phyloP scores from a whole-genome alignment of 2,113 vertebrate species.

The Halcyon malimbica region DNA sequence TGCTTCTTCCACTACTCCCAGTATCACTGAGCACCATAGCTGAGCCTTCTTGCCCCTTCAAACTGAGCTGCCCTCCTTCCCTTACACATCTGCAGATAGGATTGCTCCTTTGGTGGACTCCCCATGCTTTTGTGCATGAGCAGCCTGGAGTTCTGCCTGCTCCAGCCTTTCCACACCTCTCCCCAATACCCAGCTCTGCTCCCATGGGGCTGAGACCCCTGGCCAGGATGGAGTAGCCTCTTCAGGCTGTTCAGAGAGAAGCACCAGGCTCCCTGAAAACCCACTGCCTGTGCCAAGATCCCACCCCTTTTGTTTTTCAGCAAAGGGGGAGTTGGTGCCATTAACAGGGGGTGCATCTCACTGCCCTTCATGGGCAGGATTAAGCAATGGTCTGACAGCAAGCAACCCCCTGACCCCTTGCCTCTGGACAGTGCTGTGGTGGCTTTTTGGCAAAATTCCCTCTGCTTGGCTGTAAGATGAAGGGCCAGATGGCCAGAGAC shows the following conservation, averaged over 20 bases:
- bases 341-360: fast-evolving
- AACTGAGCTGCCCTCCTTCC: not conserved
- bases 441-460: not conserved
- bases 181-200: not conserved
- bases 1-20: not conserved
- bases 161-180: not conserved
- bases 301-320: not conserved
- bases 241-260: not conserved
- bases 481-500: not conserved
- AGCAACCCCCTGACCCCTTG: not conserved
- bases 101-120: not conserved
- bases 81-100: fast-evolving
- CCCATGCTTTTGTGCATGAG: fast-evolving
- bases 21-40: not conserved
- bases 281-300: not conserved
- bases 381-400: fast-evolving
- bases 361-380: fast-evolving
- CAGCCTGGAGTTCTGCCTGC: not conserved
- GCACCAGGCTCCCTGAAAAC: not conserved
- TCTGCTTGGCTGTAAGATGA: not conserved
- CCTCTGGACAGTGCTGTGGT: not conserved
- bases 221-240: not conserved
- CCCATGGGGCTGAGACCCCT: fast-evolving
- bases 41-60: not conserved
- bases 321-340: not conserved